Evolutionary conservation across 2,113 vertebrate genomes (phyloP), one percentile per base, ranked within the genome.

Genomic region (Mormoops blainvillei): DNA sequence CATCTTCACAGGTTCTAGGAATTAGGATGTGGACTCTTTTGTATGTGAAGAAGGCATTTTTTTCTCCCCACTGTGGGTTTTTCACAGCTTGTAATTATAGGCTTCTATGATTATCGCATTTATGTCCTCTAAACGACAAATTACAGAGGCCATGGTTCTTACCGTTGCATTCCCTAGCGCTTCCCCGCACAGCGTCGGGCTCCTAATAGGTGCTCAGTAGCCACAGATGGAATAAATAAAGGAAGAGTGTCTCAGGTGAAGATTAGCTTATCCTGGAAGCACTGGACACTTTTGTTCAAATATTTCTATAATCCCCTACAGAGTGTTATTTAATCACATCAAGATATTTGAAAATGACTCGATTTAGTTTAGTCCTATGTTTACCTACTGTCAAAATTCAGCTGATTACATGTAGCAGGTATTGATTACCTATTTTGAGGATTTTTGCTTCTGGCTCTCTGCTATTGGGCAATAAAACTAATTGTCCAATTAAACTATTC

Each of bases 401-500:
- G 58, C 36, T 83, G 84, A 87, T 92, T 94, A 54, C 28, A 71
- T 56, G 50, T 43, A 89, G 43, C 13, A 50, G 14, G 14, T 61
- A 93, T 45, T 88, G 94, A 96, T 96, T 96, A 94, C 65, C 56
- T 70, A 77, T 95, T 95, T 95, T 82, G 82, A 68, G 52, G 19
- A 81, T 91, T 65, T 93, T 63, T 87, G 82, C 12, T 83, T 89
- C 58, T 83, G 33, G 65, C 52, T 90, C n/a, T 78, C 61, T 87
- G 74, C 67, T 50, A 38, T 63, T 68, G n/a, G 90, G 43, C 68
- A 92, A 96, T 16, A 85, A 54, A 91, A 61, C 9, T 94, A 96
- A 97, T 87, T 94, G 76, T 19, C 43, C 97, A 82, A 92, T 96
- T 97, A 96, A 97, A 89, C 50, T 94, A 94, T 71, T 92, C 71